These are phyloP conservation scores for Drosophila aldrichi DNA, from an alignment of 2,888 invertebrate genomes.

Conservation along the genomic window DNA sequence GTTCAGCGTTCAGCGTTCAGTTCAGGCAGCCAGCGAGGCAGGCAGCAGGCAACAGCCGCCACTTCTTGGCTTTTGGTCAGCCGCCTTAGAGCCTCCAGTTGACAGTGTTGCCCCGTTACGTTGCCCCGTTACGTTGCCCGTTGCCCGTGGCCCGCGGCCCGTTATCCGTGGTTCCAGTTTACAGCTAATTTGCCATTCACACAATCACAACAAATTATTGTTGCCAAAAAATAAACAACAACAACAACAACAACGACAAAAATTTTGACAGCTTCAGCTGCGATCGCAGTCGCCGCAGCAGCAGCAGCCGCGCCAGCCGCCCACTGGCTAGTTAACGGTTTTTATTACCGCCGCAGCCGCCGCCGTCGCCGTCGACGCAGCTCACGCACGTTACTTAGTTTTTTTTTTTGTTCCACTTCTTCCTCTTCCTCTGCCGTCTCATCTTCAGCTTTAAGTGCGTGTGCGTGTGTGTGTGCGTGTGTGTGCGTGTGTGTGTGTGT, in stretches of 20 bases:
- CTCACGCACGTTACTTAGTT: slow-evolving; percentile 61
- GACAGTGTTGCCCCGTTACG: slow-evolving; percentile 30
- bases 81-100: slow-evolving; percentile 35
- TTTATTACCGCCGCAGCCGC: slow-evolving; percentile 53
- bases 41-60: slow-evolving; percentile 63
- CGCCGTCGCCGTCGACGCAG: slow-evolving; percentile 30
- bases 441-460: slow-evolving; percentile 50
- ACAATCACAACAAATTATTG: slow-evolving; percentile 46
- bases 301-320: slow-evolving; percentile 22
- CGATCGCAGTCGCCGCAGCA: slow-evolving; percentile 17
- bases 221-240: slow-evolving; percentile 21
- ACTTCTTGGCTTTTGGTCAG: slow-evolving; percentile 53
- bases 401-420: slow-evolving; percentile 20
- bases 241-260: slow-evolving; percentile 3
- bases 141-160: slow-evolving; percentile 24
- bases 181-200: slow-evolving; percentile 67
- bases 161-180: slow-evolving; percentile 33
- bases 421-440: slow-evolving; percentile 13
- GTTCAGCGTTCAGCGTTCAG: slow-evolving; percentile 56
- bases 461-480: slow-evolving; percentile 43
- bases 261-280: slow-evolving; percentile 30
- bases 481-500: slow-evolving; percentile 28
- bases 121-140: slow-evolving; percentile 35
- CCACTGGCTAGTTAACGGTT: slow-evolving; percentile 54
- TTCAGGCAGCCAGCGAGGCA: slow-evolving; percentile 62